Evolutionary conservation across 2,113 vertebrate species (phyloP).

Genomic region (Neotoma lepida): DNA sequence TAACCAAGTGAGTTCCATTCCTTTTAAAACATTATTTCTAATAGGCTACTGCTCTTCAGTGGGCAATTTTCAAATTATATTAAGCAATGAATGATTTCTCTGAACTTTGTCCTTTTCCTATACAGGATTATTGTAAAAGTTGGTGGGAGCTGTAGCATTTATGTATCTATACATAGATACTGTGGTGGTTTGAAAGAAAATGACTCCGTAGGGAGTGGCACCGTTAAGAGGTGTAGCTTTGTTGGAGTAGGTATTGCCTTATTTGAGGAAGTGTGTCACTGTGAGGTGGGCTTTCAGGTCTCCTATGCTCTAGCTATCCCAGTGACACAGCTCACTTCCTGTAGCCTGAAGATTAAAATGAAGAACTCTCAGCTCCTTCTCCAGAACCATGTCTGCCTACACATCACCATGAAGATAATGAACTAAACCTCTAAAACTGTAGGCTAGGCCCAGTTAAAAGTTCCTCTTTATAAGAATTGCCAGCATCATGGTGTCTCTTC

Average conservation of each 20-base stretch:
- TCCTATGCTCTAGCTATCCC: background rate
- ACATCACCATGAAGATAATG: background rate
- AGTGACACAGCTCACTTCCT: background rate
- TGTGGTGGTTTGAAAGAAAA: background rate
- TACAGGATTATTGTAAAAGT: background rate
- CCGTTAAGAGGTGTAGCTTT: background rate
- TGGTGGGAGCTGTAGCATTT: background rate
- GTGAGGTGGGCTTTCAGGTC: background rate
- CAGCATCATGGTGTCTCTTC: background rate
- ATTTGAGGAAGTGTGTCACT: background rate
- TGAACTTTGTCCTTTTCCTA: background rate
- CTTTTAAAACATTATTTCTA: background rate
- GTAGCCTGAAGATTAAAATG: background rate
- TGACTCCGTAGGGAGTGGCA: background rate
- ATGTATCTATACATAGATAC: background rate
- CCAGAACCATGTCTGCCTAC: background rate
- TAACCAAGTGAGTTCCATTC: background rate
- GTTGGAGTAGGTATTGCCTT: background rate
- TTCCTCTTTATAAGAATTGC: background rate
- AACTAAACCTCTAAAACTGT: background rate
- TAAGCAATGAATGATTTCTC: conserved; percentile 9
- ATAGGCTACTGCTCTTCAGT: background rate
- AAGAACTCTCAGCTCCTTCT: background rate
- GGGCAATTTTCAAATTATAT: conserved; percentile 30
- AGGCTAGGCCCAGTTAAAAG: background rate